Evolutionary conservation across 2,888 invertebrate genomes (phyloP).

Genomic region (Girardia tigrina): DNA sequence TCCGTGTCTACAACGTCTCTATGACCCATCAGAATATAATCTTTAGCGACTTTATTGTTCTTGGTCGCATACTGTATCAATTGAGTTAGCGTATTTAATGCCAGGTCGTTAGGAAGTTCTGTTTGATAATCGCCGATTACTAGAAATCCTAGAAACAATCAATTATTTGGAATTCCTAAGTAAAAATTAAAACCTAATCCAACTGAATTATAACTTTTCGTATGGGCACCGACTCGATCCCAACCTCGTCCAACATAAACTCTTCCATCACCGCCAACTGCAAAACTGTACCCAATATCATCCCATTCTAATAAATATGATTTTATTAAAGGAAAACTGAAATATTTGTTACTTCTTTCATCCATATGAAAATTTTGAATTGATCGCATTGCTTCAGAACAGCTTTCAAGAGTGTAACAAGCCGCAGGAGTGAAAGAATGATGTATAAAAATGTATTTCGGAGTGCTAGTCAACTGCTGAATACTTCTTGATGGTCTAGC

Average conservation of each 20-base stretch:
- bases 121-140: slow-evolving; percentile 35
- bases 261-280: slow-evolving; percentile 11
- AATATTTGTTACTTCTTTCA: not conserved
- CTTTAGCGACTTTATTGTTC: slow-evolving; percentile 29
- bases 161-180: not conserved
- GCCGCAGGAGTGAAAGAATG: not conserved
- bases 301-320: slow-evolving; percentile 23
- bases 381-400: not conserved
- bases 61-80: slow-evolving; percentile 33
- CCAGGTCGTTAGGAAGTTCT: slow-evolving; percentile 26
- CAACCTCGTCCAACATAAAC: not conserved
- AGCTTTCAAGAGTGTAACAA: not conserved
- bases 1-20: slow-evolving; percentile 34
- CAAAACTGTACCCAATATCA: slow-evolving; percentile 10
- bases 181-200: not conserved
- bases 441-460: slow-evolving; percentile 1
- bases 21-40: slow-evolving; percentile 36
- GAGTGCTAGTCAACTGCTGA: not conserved
- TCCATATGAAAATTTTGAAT: slow-evolving; percentile 25
- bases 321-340: no score
- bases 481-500: not conserved
- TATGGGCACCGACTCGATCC: slow-evolving; percentile 3
- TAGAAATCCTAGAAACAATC: slow-evolving; percentile 34
- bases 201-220: not conserved
- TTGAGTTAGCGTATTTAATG: slow-evolving; percentile 28